Evolutionary conservation across 1,140 invertebrate genomes (phyloP), one percentile per base, ranked within the genome.

Genomic region (Tyrophagus putrescentiae): DNA sequence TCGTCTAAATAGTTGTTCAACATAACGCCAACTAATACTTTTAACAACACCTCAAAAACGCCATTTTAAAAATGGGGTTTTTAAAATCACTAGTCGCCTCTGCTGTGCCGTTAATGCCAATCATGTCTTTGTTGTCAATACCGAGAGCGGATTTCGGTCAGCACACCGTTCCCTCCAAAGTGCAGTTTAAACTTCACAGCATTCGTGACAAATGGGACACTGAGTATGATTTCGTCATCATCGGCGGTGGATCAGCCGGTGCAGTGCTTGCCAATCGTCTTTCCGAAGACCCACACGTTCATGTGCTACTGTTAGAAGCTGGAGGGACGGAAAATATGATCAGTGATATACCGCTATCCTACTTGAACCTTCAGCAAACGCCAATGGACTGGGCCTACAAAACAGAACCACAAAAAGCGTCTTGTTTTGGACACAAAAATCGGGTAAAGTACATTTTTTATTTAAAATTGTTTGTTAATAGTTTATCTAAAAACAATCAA

Each of bases 241-340:
- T 97, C n/a, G 94, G 94, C 0, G 87, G 82, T 1, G 93, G 93
- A 9, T 95, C 91, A 0, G 89, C 91, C 66, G 93, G 84, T 1
- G 77, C 78, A 21, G 70, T 80, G 16, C 69, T 85, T 39, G 80
- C 82, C 27, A 71, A 77, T 54, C 72, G 77, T 69, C 67, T 87
- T 62, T 71, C 78, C 13, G 74, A 79, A 65, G 72, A 79, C 67
- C 73, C 71, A 25, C 70, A 78, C 45, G 72, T 74, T 23, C 72
- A 72, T 50, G 76, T 84, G 50, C 69, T 85, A 41, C 68, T 84
- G 16, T 68, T 85, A 62, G 83, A 85, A 72, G 83, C 83, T 45
- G 82, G 83, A 32, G 64, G 68, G 3, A 84, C 89, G 72, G 90
- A 94, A 72, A 87, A 84, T 0, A 84, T 88, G 69, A 82, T 91